Conservation (phyloP, 2,797 vertebrate genomes). For the Arrhamphus sclerolepis region DNA sequence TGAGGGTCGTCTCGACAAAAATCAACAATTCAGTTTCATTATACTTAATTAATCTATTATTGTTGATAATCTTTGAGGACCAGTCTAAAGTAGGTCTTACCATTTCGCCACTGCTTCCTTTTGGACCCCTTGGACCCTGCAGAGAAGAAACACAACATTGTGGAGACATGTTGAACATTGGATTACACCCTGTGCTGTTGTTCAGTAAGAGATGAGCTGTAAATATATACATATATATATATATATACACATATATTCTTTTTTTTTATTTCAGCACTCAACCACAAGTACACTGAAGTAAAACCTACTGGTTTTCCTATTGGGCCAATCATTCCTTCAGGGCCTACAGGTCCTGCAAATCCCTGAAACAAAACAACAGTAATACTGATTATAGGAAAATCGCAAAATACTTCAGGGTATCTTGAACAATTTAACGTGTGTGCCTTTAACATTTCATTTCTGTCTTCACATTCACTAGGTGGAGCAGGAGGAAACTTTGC, state of each 20-base stretch:
- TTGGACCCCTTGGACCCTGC: constrained; percentile 90
- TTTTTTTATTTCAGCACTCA: too few relatives aligned
- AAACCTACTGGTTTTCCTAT: constrained; percentile 88
- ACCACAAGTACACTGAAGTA: constrained; percentile 11
- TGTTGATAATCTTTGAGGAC: constrained; percentile 1
- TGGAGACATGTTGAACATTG: not conserved
- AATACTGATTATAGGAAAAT: too few relatives aligned
- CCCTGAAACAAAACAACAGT: constrained; percentile 85
- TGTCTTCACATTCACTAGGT: too few relatives aligned
- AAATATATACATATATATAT: too few relatives aligned
- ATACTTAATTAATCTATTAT: not conserved
- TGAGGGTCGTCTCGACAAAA: not conserved
- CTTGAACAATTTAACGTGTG: too few relatives aligned
- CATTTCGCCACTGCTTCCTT: constrained; percentile 90
- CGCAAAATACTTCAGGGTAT: too few relatives aligned
- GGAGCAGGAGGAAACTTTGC: too few relatives aligned
- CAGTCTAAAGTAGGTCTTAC: constrained; percentile 77
- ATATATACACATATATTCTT: too few relatives aligned
- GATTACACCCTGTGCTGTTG: too few relatives aligned
- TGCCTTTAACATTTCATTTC: too few relatives aligned
- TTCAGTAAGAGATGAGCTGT: too few relatives aligned
- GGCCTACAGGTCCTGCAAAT: constrained; percentile 88
- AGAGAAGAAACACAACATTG: constrained; percentile 13
- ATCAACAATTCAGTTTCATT: too few relatives aligned
- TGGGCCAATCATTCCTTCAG: constrained; percentile 88